These are phyloP conservation scores for Phalera bucephala DNA, from an alignment of 2,888 invertebrate species.

Conservation along the genomic window DNA sequence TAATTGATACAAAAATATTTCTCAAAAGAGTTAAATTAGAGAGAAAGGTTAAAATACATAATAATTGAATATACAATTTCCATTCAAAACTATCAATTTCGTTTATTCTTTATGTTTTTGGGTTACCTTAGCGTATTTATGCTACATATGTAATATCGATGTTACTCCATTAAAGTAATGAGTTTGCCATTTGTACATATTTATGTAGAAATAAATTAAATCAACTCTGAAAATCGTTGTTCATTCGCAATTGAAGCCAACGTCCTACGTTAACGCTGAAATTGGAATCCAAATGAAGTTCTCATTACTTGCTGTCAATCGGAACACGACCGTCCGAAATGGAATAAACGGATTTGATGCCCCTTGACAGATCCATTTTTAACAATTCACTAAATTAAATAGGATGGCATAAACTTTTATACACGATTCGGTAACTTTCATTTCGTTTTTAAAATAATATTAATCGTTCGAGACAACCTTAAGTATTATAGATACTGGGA, in stretches of 20 bases:
- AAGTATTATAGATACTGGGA: no score
- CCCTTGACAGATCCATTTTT: constrained; percentile 43
- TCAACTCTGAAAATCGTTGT: constrained; percentile 28
- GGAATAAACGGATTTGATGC: constrained; percentile 39
- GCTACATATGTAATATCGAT: no score
- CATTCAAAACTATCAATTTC: no score
- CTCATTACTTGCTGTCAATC: constrained; percentile 46
- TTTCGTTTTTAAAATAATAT: constrained; percentile 21
- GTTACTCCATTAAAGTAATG: neutral
- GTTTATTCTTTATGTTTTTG: no score
- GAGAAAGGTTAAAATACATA: no score
- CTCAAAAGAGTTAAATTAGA: neutral
- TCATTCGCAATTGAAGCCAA: constrained; percentile 44
- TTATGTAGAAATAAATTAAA: constrained; percentile 9
- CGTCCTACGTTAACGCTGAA: constrained; percentile 40
- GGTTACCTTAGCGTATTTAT: no score
- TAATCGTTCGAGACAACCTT: constrained; percentile 6
- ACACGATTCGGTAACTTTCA: constrained; percentile 17
- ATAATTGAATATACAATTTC: neutral
- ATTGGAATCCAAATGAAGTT: constrained; percentile 42
- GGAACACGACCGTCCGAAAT: constrained; percentile 29
- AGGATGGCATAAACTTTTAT: constrained; percentile 21
- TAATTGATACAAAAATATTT: neutral
- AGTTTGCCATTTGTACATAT: neutral
- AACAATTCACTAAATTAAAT: constrained; percentile 32